Conservation (phyloP, 2,797 vertebrate species). For the Pseudomugil tenellus region DNA sequence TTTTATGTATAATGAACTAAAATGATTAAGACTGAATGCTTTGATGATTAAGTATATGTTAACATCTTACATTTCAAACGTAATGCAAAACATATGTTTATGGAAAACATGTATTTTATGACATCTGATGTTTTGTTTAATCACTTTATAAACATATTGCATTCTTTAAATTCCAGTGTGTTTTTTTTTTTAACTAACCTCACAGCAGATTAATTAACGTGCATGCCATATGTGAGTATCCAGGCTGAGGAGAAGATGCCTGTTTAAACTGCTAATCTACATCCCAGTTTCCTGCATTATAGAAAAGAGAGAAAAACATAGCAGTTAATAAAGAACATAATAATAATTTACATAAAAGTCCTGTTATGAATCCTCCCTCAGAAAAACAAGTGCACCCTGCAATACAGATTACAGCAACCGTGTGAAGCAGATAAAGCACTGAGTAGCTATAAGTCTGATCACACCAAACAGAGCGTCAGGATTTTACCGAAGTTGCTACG, state of each 20-base stretch:
- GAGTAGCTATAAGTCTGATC: conserved; percentile 19
- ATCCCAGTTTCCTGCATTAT: background rate
- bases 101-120: too few species aligned
- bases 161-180: background rate
- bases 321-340: too few species aligned
- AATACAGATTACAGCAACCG: background rate
- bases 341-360: too few species aligned
- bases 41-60: background rate
- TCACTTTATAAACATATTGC: background rate
- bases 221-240: background rate
- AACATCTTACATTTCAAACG: background rate
- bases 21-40: background rate
- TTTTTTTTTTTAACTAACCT: background rate
- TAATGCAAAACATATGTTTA: background rate
- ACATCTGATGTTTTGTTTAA: too few species aligned
- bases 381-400: background rate
- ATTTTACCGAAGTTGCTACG: conserved; percentile 21
- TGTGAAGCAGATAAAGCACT: conserved; percentile 18
- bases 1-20: too few species aligned
- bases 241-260: background rate
- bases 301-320: too few species aligned
- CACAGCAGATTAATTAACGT: background rate
- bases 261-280: background rate
- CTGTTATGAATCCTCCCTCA: background rate
- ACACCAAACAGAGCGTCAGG: conserved; percentile 16